phyloP scores from a whole-genome alignment of 1,140 invertebrate species.

The Luehdorfia chinensis region DNA sequence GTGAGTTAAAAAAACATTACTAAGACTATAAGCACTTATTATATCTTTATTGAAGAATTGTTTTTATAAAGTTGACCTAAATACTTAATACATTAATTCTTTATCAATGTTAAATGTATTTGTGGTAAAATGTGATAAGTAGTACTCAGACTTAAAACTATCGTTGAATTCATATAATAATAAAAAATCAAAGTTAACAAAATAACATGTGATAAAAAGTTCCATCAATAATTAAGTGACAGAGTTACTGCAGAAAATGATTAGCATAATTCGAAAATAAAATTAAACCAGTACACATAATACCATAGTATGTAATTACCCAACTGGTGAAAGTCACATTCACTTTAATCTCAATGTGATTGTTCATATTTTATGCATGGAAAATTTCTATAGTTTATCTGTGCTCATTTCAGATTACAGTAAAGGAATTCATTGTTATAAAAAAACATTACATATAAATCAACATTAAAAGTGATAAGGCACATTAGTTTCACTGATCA shows the following conservation, averaged over 20 bases:
- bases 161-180: too few species aligned
- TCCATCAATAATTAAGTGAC: too few species aligned
- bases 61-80: slow-evolving; percentile 1
- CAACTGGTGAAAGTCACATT: slow-evolving; percentile 38
- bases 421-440: neutral
- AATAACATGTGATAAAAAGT: too few species aligned
- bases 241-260: too few species aligned
- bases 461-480: slow-evolving; percentile 4
- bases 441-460: slow-evolving; percentile 8
- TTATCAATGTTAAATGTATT: neutral
- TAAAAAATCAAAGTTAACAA: too few species aligned
- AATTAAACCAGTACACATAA: slow-evolving; percentile 10
- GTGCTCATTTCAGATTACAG: neutral
- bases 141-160: neutral
- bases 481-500: neutral
- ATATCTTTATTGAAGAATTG: too few species aligned
- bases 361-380: slow-evolving; percentile 9
- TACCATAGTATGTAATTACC: slow-evolving; percentile 14
- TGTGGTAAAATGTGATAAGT: neutral
- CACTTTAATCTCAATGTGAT: slow-evolving; percentile 22
- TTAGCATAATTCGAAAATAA: too few species aligned
- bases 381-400: slow-evolving; percentile 9
- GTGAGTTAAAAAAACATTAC: too few species aligned
- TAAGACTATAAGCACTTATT: too few species aligned
- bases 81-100: neutral